phyloP scores from a whole-genome alignment of 2,797 vertebrate species.

The Masticophis lateralis region DNA sequence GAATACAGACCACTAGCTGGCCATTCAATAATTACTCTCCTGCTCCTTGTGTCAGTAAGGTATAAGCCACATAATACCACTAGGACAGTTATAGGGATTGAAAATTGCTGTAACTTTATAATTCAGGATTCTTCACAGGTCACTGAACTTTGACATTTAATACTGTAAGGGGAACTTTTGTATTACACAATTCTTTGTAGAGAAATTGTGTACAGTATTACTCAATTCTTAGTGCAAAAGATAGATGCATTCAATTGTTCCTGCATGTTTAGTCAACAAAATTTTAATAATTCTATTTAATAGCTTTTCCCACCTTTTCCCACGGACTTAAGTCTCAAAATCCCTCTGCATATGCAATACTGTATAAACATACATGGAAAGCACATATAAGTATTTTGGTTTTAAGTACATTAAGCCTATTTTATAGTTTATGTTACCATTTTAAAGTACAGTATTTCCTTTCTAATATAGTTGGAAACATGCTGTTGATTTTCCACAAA shows the following conservation, averaged over 20 bases:
- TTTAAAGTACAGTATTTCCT: neutral
- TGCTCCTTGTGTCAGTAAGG: neutral
- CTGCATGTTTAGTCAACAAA: neutral
- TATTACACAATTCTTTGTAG: conserved; percentile 11
- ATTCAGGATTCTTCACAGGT: conserved; percentile 4
- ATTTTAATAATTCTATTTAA: neutral
- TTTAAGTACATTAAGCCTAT: neutral
- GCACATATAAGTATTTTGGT: neutral
- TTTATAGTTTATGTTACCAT: neutral
- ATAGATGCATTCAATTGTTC: neutral
- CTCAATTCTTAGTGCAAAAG: neutral
- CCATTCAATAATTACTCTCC: neutral
- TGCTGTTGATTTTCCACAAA: neutral
- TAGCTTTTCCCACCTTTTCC: neutral
- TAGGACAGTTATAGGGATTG: neutral
- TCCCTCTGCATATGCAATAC: neutral
- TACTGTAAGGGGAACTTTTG: neutral
- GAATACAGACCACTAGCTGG: neutral
- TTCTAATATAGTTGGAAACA: neutral
- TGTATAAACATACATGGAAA: neutral
- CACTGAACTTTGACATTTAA: conserved; percentile 6
- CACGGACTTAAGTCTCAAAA: neutral
- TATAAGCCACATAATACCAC: neutral
- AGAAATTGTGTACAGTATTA: neutral
- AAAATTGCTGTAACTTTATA: neutral